Base-by-base conservation (phyloP, 2,113 vertebrate genomes). In the Toxotes jaculatrix region DNA sequence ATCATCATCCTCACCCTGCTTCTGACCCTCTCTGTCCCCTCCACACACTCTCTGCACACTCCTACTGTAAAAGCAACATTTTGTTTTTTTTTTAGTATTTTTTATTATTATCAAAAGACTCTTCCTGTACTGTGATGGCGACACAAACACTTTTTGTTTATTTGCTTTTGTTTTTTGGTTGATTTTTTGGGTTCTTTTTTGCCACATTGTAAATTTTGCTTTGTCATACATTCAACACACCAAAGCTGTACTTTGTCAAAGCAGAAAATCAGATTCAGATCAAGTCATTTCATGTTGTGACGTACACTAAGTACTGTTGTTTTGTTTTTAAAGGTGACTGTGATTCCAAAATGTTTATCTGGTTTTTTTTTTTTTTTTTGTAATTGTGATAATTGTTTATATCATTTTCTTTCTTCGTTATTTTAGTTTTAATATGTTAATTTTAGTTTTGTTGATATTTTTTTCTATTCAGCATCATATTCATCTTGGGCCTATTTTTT, bases 341-440 rank as follows among this genome's bases (percentile, higher is more conserved):
- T 90, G 80, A 92, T 92, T 92, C 80, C 71, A 36, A 86, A 77
- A 59, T 49, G 36, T 69, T 56, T 27, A 27, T 82, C 40, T 83
- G 6, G 56, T 42, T 60, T 73, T 71, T 65, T 83, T 60, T 42
- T 60, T 73, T 71, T 65, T 83, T 84, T 91, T 86, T 85, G 16
- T 88, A 78, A 86, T 93, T 90, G 66, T 91, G 40, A 66, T 86
- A 61, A 92, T 92, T 91, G 61, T 84, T 84, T 77, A 32, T 89
- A 67, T 73, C 31, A 68, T 75, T 83, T 87, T 43, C 47, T 23
- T 86, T 68, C 88, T 62, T 73, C 62, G 67, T 82, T 45, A 66
- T 87, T 73, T 79, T 88, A 53, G 76, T 85, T 87, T 66, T 47
- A 87, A 74, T 62, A 77, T 85, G 42, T 83, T 79, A 64, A 90